Base-by-base conservation (phyloP, 2,888 invertebrate genomes). In the Thymelicus acteon region DNA sequence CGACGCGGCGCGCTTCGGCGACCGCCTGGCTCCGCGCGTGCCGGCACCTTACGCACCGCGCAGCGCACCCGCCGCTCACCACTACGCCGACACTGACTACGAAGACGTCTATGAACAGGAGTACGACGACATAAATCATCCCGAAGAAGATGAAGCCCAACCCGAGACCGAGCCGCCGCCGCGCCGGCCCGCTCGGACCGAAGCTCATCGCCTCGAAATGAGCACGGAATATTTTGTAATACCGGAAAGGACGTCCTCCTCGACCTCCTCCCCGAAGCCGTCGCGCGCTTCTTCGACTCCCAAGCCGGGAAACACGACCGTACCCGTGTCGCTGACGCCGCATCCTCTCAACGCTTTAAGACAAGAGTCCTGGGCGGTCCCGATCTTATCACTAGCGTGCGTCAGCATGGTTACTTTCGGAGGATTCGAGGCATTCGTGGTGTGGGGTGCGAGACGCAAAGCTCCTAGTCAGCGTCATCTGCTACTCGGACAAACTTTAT, bases 351-450 rank as follows among this genome's bases (percentile, higher is more conserved):
- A 89, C 6, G 89, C 95, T 66, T 87, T 96, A 63, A 94, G 97
- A 68, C 94, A 96, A 76, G 97, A 98, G 85, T 95, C 97, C 24
- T 98, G 99, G 99, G 98, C 98, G 49, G 96, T 98, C 76, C 98
- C 98, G 1, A 95, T 98, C 67, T 95, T 98, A 72, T 97, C 97
- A 19, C 95, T 98, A 73, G 97, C 98, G 70, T 96, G 97, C 49
- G 95, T 97, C 44, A 97, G 97, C 76, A 97, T 98, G 96, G 92
- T 97, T 24, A 95, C 97, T 79, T 97, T 98, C 86, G 95, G 96
- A 69, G 96, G 97, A 60, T 98, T 98, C 85, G 98, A 98, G 91
- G 95, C 96, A 73, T 98, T 98, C 86, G 97, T 98, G 67, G 94
- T 98, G 81, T 97, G 97, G 93, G 93, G 93, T 49, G 92, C 98